Evolutionary conservation across 1,140 invertebrate genomes (phyloP).

Genomic region (Lucilia sericata): DNA sequence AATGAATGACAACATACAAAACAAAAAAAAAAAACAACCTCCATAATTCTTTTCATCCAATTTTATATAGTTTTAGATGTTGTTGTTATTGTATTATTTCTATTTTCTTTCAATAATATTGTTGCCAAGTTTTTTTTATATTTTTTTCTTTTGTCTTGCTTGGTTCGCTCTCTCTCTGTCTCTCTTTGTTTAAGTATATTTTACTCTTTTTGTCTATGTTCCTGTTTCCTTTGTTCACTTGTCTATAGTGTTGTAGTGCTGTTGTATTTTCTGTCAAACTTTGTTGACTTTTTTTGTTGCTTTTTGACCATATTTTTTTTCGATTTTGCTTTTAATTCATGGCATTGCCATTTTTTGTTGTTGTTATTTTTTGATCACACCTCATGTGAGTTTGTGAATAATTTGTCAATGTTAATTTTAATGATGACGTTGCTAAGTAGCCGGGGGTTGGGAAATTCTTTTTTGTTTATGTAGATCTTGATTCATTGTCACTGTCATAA

Average conservation of each 20-base stretch:
- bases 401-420: constrained; percentile 2
- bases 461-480: not conserved
- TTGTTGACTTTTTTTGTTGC: not conserved
- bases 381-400: not conserved
- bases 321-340: not conserved
- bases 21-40: not conserved
- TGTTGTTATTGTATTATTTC: not conserved
- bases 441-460: too few relatives aligned
- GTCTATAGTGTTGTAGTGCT: not conserved
- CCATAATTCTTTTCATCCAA: not conserved
- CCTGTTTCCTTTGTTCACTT: too few relatives aligned
- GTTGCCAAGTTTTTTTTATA: not conserved
- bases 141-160: not conserved
- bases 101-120: constrained; percentile 1
- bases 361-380: not conserved
- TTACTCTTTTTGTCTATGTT: too few relatives aligned
- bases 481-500: not conserved
- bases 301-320: not conserved
- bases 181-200: not conserved
- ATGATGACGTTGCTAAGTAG: not conserved
- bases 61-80: not conserved
- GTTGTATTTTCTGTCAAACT: not conserved
- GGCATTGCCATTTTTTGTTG: not conserved
- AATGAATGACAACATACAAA: too few relatives aligned
- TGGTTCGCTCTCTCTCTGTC: not conserved